A percentile compares a stretch with the other conserved stretches of the same genome.
Evolutionary conservation across 1,140 invertebrate genomes (phyloP).

Genomic region (Delia radicum): DNA sequence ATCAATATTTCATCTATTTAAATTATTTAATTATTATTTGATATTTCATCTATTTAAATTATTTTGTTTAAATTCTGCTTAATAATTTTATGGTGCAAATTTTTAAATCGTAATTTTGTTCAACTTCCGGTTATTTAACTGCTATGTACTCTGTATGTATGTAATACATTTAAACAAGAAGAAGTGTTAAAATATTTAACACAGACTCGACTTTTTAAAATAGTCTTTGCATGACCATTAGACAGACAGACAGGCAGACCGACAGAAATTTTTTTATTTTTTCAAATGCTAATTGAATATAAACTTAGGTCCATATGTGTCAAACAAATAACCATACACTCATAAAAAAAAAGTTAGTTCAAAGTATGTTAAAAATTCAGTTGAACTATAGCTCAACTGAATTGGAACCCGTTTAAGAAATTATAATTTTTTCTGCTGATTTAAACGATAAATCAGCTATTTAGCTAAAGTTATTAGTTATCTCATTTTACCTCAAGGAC

Average conservation of each 20-base stretch:
- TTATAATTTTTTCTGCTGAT: no score
- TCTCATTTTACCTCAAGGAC: no score
- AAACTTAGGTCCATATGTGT: not conserved
- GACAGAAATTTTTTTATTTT: not conserved
- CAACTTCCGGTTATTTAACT: not conserved
- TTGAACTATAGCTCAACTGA: no score
- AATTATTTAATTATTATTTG: no score
- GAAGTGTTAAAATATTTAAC: not conserved
- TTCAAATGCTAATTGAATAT: not conserved
- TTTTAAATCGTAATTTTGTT: not conserved
- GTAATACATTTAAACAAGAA: not conserved
- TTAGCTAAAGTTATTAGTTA: no score
- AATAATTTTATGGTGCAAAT: not conserved
- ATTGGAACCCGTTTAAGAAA: no score
- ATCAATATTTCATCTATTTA: no score
- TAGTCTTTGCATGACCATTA: not conserved
- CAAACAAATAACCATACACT: no score
- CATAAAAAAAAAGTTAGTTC: no score
- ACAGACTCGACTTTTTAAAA: not conserved
- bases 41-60: no score
- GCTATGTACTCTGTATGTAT: not conserved
- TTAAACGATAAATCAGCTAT: no score
- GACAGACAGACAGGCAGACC: not conserved
- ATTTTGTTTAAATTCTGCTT: not conserved
- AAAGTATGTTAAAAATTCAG: no score